These are phyloP conservation scores for Lasioglossum leucozonium DNA, from an alignment of 2,888 invertebrate genomes.

Conservation along the genomic window DNA sequence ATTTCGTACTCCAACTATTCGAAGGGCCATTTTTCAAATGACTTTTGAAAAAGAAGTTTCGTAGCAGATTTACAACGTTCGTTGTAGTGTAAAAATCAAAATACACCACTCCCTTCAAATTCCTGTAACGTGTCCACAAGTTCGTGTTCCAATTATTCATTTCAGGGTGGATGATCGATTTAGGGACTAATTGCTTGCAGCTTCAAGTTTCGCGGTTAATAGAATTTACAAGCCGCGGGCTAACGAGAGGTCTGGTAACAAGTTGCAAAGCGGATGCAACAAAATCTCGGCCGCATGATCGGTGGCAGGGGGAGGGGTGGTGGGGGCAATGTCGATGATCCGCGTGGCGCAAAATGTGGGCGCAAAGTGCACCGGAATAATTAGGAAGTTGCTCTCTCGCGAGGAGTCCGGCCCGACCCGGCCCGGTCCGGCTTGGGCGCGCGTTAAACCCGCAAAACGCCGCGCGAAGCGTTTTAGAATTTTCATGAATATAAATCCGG, in stretches of 20 bases:
- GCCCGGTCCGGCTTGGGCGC: neutral
- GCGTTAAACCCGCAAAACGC: constrained; percentile 48
- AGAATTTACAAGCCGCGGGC: neutral
- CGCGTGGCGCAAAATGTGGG: neutral
- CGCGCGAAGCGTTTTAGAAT: constrained; percentile 57
- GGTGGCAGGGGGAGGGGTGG: neutral
- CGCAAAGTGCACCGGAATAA: constrained; percentile 10
- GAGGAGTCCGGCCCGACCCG: neutral
- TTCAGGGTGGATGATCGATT: neutral
- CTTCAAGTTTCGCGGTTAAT: neutral
- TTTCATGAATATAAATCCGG: constrained; percentile 70
- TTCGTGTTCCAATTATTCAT: neutral
- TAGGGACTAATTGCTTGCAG: neutral
- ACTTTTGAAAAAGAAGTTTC: too few species aligned
- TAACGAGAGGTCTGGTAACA: neutral
- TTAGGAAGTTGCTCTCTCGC: constrained; percentile 13
- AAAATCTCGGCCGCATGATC: neutral
- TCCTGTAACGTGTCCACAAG: neutral
- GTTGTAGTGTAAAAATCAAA: too few species aligned
- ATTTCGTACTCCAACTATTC: too few species aligned
- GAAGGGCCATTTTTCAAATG: too few species aligned
- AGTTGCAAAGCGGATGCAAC: neutral
- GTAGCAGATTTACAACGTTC: too few species aligned
- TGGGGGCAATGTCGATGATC: neutral
- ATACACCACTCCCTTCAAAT: neutral